Conservation (phyloP, 2,113 vertebrate genomes). For the Halcyon malimbica region DNA sequence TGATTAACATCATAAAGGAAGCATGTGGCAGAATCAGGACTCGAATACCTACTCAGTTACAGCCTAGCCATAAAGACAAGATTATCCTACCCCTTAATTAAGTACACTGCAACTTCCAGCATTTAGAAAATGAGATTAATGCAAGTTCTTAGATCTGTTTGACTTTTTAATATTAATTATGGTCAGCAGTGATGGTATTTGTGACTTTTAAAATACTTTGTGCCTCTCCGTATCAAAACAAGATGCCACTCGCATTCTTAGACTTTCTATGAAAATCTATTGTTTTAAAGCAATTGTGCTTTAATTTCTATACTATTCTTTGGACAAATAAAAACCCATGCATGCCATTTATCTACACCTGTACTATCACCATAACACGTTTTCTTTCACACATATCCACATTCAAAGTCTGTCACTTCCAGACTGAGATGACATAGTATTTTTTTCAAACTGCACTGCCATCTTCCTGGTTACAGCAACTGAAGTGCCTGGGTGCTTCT, state of each 20-base stretch:
- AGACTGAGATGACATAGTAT: not conserved
- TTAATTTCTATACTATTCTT: not conserved
- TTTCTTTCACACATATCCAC: not conserved
- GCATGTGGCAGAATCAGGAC: not conserved
- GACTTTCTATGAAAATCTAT: not conserved
- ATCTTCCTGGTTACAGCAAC: not conserved
- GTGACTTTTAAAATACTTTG: not conserved
- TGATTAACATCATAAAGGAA: constrained; percentile 5
- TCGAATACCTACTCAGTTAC: not conserved
- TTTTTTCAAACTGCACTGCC: not conserved
- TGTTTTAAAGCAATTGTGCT: not conserved
- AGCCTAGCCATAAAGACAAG: not conserved
- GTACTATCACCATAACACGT: not conserved
- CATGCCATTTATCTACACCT: not conserved
- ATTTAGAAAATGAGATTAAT: not conserved
- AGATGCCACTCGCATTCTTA: not conserved
- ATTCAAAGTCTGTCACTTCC: not conserved
- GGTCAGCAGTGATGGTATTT: not conserved
- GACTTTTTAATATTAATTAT: not conserved
- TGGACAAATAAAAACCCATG: not conserved
- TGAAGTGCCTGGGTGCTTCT: not conserved
- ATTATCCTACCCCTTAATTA: constrained; percentile 1
- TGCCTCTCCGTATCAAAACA: not conserved
- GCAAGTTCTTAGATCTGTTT: not conserved
- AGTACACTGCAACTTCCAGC: not conserved